phyloP scores from a whole-genome alignment of 2,797 vertebrate species.

The Antrozous pallidus region DNA sequence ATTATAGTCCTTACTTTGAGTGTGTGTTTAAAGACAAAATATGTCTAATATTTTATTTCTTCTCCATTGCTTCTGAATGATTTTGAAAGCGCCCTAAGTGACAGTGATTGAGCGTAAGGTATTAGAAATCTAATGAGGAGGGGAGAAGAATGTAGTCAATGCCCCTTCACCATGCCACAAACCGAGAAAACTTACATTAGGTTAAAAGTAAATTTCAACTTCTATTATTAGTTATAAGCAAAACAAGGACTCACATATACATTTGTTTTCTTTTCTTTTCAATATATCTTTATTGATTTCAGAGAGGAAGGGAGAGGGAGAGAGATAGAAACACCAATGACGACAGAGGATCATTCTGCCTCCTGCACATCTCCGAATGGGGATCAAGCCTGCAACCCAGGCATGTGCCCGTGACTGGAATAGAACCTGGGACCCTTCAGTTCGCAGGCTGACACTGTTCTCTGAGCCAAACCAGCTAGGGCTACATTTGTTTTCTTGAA shows the following conservation, averaged over 20 bases:
- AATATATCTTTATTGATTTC: too few species aligned
- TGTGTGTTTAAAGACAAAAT: not conserved
- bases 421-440: too few species aligned
- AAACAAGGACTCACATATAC: not conserved
- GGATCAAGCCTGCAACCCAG: too few species aligned
- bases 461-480: too few species aligned
- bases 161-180: not conserved
- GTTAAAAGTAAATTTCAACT: conserved; percentile 1
- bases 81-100: not conserved
- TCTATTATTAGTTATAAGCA: not conserved
- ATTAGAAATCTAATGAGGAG: not conserved
- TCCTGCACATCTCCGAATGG: too few species aligned
- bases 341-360: too few species aligned
- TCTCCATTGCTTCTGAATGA: not conserved
- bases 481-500: conserved; percentile 21
- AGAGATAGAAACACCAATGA: too few species aligned
- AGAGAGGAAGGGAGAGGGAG: too few species aligned
- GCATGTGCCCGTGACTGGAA: too few species aligned
- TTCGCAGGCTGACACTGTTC: too few species aligned
- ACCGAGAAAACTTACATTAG: not conserved
- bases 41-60: conserved; percentile 10
- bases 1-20: not conserved
- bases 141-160: not conserved
- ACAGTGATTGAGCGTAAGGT: not conserved
- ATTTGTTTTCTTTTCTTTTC: not conserved